phyloP scores from a whole-genome alignment of 35 echinoderm and acorn worm species.

The Holothuria glaberrima region DNA sequence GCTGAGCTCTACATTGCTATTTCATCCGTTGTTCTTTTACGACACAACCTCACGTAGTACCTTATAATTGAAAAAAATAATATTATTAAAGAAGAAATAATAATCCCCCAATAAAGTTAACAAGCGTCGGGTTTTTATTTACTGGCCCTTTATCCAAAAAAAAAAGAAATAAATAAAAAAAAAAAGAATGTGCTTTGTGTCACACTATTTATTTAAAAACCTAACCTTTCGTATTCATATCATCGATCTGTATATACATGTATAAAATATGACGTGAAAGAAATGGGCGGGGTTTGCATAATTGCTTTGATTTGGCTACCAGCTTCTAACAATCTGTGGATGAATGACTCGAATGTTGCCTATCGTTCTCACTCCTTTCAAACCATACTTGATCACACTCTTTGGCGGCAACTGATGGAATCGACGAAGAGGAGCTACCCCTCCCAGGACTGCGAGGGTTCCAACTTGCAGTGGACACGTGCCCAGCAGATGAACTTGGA shows the following conservation, averaged over 20 bases:
- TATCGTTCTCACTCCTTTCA: neutral
- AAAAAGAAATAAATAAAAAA: neutral
- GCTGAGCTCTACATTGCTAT: too few species aligned
- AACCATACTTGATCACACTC: constrained; percentile 35
- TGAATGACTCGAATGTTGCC: neutral
- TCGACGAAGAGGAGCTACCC: neutral
- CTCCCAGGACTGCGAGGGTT: constrained; percentile 28
- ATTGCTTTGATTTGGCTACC: constrained; percentile 35
- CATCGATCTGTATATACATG: neutral
- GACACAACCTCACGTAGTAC: too few species aligned
- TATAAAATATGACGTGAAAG: constrained; percentile 38
- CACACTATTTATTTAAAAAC: neutral
- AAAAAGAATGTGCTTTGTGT: neutral
- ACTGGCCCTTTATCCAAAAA: neutral
- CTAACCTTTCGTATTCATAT: neutral
- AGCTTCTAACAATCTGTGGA: constrained; percentile 45
- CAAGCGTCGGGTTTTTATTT: neutral
- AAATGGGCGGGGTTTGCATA: constrained; percentile 62
- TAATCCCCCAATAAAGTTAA: too few species aligned
- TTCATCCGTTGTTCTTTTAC: too few species aligned
- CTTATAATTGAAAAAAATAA: too few species aligned
- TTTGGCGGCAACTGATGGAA: constrained; percentile 5
- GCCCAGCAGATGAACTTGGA: constrained; percentile 18
- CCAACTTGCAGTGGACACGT: constrained; percentile 43
- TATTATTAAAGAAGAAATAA: too few species aligned